Base-by-base conservation (phyloP, 2,888 invertebrate genomes). In the Thecophora atra region DNA sequence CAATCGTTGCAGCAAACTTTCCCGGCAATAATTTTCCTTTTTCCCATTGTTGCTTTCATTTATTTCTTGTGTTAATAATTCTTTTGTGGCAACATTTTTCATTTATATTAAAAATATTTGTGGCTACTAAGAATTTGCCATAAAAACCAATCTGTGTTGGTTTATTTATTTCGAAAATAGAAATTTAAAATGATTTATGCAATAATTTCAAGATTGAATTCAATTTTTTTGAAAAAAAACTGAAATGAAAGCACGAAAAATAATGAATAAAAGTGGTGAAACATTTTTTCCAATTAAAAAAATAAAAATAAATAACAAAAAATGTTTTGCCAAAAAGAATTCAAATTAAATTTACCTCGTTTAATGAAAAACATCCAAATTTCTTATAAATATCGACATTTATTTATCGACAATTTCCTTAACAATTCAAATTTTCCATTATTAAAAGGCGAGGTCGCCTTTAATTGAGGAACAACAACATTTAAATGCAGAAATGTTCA, bases 1-100 rank as follows among this genome's bases (percentile, higher is more conserved):
- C 64, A 64, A 64, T 44, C 15, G 24, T 17, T 44, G 44, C 60
- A n/a, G n/a, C 60, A 26, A 60, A 30, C n/a, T 60, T 60, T 30
- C 28, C 1, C n/a, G 24, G 60, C 30, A 47, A 47, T n/a, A n/a
- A n/a, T 47, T 47, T n/a, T n/a, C 47, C 8, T 7, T 44, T 44
- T 44, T 44, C 44, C 13, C 44, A n/a, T n/a, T n/a, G n/a, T n/a
- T 37, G 37, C 11, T 8, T 37, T 37, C 11, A 37, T 37, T 37
- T 37, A 37, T 37, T 37, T 37, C 37, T 37, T 37, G 37, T 37
- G 37, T 37, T 37, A 37, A 37, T 37, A 37, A 37, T 37, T 37
- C 37, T 37, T 37, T 11, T 37, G 37, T 37, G 37, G 37, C 37
- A 37, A 37, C 37, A 37, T 47, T 47, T 47, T 47, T 15, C 47